Evolutionary conservation across 2,113 vertebrate genomes (phyloP), one percentile per base, ranked within the genome.

Genomic region (Psilopogon haemacephalus): DNA sequence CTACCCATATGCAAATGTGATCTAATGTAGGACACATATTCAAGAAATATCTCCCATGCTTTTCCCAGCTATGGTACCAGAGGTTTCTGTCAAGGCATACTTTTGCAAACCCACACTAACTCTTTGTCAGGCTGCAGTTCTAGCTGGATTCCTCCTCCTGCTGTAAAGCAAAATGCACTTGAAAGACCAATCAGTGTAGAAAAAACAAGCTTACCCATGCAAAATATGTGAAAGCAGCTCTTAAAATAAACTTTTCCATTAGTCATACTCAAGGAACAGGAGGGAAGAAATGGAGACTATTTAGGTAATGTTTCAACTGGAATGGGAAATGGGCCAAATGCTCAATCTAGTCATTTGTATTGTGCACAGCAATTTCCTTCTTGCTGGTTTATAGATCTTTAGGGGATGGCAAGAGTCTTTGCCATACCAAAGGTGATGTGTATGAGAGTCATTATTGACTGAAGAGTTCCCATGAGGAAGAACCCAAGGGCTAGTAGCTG

Each of bases 231-330:
- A 79, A 63, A 88, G 42, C 60, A 76, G 6, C 21, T 70, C 46
- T 83, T 83, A 72, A 78, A 74, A 81, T 81, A 76, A 68, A 86
- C 46, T 92, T 93, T 81, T 86, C 78, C 60, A 14, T 88, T 88
- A 74, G 46, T 88, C 79, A 55, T 70, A 6, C 8, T 70, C 46
- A n/a, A 46, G 33, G 69, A 91, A 82, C 40, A 40, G 1, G 7
- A 80, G 26, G 54, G 21, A 73, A 73, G 75, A 80, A 73, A 27
- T 15, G 9, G 44, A 48, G 72, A 8, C 46, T 63, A 1, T 73
- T 84, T 62, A 72, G 65, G 74, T 69, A 50, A 27, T 44, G 44
- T 63, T 77, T 88, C 24, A 79, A 70, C 59, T 74, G 59, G 48
- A 23, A 67, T 73, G 33, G 52, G 84, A 48, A 59, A 46, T 0